Conservation (phyloP, 2,888 invertebrate genomes). For the Ceraclea dissimilis region DNA sequence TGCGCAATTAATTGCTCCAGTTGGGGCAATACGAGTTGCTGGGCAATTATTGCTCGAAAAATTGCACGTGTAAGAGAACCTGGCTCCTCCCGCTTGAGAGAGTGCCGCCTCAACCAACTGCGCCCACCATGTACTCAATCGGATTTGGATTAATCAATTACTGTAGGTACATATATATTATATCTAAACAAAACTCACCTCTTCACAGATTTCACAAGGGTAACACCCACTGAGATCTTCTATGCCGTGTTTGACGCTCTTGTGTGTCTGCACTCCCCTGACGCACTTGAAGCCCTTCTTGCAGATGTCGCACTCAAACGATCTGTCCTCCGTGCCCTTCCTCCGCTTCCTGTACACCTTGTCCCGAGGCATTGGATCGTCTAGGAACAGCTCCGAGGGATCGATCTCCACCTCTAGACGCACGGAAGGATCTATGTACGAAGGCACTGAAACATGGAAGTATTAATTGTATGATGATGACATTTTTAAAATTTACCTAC, state of each 20-base stretch:
- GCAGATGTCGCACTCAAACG: conserved; percentile 16
- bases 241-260: conserved; percentile 18
- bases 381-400: conserved; percentile 42
- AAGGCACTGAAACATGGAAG: neutral
- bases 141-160: too few relatives aligned
- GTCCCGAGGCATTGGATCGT: conserved; percentile 36
- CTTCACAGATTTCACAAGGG: conserved; percentile 19
- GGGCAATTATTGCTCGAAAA: too few relatives aligned
- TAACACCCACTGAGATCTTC: conserved; percentile 17
- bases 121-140: too few relatives aligned
- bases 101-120: too few relatives aligned
- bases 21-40: too few relatives aligned
- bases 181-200: conserved; percentile 8
- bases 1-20: too few relatives aligned
- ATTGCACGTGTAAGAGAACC: too few relatives aligned
- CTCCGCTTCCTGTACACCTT: conserved; percentile 5
- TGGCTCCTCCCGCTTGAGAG: too few relatives aligned
- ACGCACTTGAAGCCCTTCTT: conserved; percentile 18
- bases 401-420: conserved; percentile 37
- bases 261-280: conserved; percentile 18
- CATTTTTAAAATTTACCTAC: too few relatives aligned
- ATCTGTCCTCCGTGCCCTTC: neutral
- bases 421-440: neutral
- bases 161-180: too few relatives aligned
- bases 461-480: neutral